These are phyloP conservation scores for Papilio dardanus DNA, from an alignment of 1,140 invertebrate genomes.

Conservation along the genomic window DNA sequence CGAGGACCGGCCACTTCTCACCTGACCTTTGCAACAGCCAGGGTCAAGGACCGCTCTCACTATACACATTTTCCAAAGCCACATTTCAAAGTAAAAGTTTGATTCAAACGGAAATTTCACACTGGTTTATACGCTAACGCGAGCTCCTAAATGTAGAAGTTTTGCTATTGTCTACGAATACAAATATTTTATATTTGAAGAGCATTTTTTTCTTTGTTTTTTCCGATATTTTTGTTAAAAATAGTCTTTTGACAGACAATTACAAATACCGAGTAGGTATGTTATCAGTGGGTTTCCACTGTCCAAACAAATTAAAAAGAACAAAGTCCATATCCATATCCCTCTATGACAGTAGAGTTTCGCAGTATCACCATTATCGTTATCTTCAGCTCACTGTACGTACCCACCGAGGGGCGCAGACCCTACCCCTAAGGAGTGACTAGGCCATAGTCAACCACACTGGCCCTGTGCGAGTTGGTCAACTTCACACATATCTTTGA, in stretches of 20 bases:
- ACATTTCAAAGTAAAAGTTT: slow-evolving; percentile 37
- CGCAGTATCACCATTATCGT: too few relatives aligned
- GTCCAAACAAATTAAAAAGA: not conserved
- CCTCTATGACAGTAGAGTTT: too few relatives aligned
- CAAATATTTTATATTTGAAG: not conserved
- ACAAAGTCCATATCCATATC: too few relatives aligned
- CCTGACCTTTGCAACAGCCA: slow-evolving; percentile 49
- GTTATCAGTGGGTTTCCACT: not conserved
- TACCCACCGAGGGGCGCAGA: too few relatives aligned
- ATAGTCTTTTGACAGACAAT: not conserved
- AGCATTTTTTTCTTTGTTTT: not conserved
- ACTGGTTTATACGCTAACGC: not conserved
- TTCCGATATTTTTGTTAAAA: not conserved
- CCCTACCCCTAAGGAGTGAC: too few relatives aligned
- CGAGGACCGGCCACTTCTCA: slow-evolving; percentile 45
- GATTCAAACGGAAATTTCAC: slow-evolving; percentile 22
- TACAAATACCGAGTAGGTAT: too few relatives aligned
- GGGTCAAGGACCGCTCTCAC: slow-evolving; percentile 55
- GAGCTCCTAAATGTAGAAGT: slow-evolving; percentile 5
- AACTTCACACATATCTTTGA: too few relatives aligned
- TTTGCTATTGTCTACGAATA: not conserved
- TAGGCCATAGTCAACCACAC: too few relatives aligned
- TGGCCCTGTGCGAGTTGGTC: too few relatives aligned
- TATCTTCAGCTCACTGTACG: too few relatives aligned
- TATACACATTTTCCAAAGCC: slow-evolving; percentile 39